These are phyloP conservation scores for Holacanthus passer DNA, from an alignment of 2,113 vertebrate species.

Conservation along the genomic window DNA sequence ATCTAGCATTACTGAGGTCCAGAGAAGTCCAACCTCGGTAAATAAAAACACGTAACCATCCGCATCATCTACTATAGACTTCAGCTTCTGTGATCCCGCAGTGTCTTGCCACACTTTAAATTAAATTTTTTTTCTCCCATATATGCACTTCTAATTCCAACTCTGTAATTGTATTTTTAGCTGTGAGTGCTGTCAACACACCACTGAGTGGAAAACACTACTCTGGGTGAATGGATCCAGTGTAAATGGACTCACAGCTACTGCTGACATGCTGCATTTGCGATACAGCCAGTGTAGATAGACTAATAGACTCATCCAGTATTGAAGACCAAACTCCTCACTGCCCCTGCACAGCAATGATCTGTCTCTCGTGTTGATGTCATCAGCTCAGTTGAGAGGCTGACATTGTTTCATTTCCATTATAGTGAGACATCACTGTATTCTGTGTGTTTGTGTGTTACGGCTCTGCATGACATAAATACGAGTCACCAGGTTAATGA, in stretches of 20 bases:
- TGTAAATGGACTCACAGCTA: neutral
- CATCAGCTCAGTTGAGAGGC: neutral
- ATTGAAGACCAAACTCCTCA: neutral
- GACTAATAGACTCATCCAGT: neutral
- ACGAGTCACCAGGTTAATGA: constrained; percentile 31
- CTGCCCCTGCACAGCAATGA: neutral
- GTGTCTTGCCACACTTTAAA: neutral
- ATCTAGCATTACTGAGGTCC: too few relatives aligned
- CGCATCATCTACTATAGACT: neutral
- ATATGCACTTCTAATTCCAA: neutral
- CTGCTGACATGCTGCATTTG: constrained; percentile 1
- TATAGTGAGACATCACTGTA: neutral
- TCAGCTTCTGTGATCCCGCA: neutral
- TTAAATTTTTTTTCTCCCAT: neutral
- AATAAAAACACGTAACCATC: neutral
- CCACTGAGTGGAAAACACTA: neutral
- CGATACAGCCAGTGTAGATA: neutral
- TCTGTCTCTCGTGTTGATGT: constrained; percentile 3
- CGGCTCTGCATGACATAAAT: neutral
- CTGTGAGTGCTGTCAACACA: neutral
- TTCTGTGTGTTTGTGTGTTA: constrained; percentile 2
- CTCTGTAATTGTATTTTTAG: neutral
- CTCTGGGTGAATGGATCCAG: neutral
- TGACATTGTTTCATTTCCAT: constrained; percentile 1
- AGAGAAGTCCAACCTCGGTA: neutral